These are phyloP conservation scores for Acomys russatus DNA, from an alignment of 2,797 vertebrate genomes.

Conservation along the genomic window DNA sequence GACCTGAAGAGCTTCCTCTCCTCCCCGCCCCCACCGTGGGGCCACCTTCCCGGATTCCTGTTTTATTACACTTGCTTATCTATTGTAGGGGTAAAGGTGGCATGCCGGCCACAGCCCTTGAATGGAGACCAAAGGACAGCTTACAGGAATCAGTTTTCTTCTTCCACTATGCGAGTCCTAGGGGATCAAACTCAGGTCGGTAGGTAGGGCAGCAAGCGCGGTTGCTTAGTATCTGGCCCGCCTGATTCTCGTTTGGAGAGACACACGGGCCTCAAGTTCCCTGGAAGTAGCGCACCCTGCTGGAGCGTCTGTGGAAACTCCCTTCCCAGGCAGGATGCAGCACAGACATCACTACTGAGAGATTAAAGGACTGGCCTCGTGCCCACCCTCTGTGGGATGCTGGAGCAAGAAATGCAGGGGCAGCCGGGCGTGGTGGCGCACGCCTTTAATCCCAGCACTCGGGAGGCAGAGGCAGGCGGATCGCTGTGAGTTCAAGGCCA, in stretches of 20 bases:
- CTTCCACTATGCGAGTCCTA: neutral
- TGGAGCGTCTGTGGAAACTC: neutral
- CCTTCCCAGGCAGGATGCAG: neutral
- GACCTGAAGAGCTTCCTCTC: neutral
- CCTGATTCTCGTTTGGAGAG: neutral
- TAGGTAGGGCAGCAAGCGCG: neutral
- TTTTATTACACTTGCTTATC: neutral
- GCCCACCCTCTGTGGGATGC: neutral
- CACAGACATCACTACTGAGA: neutral
- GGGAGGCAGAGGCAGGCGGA: no score
- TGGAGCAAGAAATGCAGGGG: neutral
- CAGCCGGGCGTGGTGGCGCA: no score
- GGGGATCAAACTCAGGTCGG: neutral
- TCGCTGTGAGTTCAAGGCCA: no score
- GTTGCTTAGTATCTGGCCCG: no score
- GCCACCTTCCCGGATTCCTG: neutral
- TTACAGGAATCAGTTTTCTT: neutral
- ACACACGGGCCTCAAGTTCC: rapidly evolving
- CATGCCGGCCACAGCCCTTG: neutral
- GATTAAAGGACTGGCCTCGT: neutral
- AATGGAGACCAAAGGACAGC: neutral
- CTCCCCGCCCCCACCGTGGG: no score
- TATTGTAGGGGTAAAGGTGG: neutral
- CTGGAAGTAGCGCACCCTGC: neutral
- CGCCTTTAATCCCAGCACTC: no score